phyloP scores from a whole-genome alignment of 2,797 vertebrate species.

The Cyprinella venusta region DNA sequence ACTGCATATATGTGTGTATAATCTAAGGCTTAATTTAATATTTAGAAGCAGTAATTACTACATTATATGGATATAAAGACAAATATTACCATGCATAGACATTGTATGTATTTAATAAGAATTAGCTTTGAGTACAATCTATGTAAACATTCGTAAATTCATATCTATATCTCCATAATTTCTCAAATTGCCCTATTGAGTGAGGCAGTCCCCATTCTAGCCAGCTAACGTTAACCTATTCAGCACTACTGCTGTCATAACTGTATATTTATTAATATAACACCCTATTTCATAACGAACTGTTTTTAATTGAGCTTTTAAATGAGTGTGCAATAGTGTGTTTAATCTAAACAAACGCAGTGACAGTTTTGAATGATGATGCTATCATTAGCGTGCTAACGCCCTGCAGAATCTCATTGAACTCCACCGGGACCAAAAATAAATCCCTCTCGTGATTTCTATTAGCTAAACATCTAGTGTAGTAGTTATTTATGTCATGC shows the following conservation, averaged over 20 bases:
- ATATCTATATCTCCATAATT: neutral
- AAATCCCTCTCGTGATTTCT: neutral
- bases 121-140: neutral
- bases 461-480: neutral
- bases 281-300: too few relatives aligned
- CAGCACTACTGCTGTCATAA: neutral
- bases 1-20: too few relatives aligned
- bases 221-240: neutral
- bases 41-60: too few relatives aligned
- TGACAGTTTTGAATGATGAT: constrained; percentile 14
- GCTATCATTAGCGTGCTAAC: constrained; percentile 46
- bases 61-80: too few relatives aligned
- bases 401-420: constrained; percentile 5
- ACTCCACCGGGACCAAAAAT: neutral
- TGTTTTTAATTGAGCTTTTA: neutral
- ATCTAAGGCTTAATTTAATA: too few relatives aligned
- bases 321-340: neutral
- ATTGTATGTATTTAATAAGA: neutral
- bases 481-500: too few relatives aligned
- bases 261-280: neutral
- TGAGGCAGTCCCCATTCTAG: neutral
- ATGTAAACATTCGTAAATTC: neutral
- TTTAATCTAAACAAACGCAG: neutral
- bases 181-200: neutral
- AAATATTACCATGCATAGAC: neutral